Evolutionary conservation across 1,140 invertebrate genomes (phyloP).

Genomic region (Thaumetopoea pityocampa): DNA sequence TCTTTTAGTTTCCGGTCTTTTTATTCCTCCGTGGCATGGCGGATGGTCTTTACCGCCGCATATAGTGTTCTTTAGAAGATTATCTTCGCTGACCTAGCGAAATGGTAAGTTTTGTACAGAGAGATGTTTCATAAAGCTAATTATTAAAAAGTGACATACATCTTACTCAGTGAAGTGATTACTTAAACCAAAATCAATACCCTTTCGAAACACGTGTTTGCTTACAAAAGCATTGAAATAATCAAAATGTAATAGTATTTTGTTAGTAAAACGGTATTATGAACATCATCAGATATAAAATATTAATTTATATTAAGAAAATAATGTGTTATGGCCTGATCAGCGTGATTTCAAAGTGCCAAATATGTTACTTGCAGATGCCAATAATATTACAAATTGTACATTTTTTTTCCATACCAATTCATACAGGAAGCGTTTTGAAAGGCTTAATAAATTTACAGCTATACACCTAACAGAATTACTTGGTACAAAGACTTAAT

Average conservation of each 20-base stretch:
- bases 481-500: too few species aligned
- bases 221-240: slow-evolving; percentile 25
- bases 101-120: slow-evolving; percentile 61
- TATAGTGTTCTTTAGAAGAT: slow-evolving; percentile 70
- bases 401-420: too few species aligned
- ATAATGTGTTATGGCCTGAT: too few species aligned
- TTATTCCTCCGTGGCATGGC: slow-evolving; percentile 75
- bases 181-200: slow-evolving; percentile 13
- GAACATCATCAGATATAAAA: slow-evolving; percentile 1
- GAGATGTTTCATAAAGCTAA: slow-evolving; percentile 22
- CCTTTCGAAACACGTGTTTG: slow-evolving; percentile 57
- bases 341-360: too few species aligned
- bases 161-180: slow-evolving; percentile 39
- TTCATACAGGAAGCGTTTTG: too few species aligned
- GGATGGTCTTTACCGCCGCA: slow-evolving; percentile 70
- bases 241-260: slow-evolving; percentile 10
- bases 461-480: too few species aligned
- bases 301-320: too few species aligned
- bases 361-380: too few species aligned
- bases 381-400: too few species aligned
- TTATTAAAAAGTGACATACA: slow-evolving; percentile 23
- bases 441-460: too few species aligned
- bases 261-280: slow-evolving; percentile 23
- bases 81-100: slow-evolving; percentile 68
- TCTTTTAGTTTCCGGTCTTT: slow-evolving; percentile 66